These are phyloP conservation scores for Strigops habroptila DNA, from an alignment of 2,113 vertebrate species.

Conservation along the genomic window DNA sequence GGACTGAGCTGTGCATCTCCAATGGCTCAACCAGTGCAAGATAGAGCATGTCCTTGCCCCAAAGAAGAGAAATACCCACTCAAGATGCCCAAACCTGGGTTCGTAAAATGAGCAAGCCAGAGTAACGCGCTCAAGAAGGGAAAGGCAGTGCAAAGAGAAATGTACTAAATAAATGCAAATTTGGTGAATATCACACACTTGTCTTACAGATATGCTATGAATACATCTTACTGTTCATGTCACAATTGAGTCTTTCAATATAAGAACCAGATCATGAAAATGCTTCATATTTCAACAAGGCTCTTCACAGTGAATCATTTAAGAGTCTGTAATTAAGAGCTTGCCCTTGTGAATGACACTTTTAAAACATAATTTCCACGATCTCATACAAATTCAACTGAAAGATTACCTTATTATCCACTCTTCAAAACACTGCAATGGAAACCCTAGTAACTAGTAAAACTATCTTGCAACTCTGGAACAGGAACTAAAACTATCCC, in stretches of 20 bases:
- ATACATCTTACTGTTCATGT: not conserved
- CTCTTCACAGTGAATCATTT: not conserved
- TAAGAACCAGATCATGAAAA: not conserved
- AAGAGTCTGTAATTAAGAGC: not conserved
- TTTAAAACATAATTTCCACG: not conserved
- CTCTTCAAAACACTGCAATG: accelerated
- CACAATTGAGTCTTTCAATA: not conserved
- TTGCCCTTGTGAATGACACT: not conserved
- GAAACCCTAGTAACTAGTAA: not conserved
- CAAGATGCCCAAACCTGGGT: not conserved
- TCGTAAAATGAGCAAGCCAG: not conserved
- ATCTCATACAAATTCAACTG: not conserved
- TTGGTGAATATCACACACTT: not conserved
- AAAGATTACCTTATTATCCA: not conserved
- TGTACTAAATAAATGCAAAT: not conserved
- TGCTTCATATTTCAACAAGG: not conserved
- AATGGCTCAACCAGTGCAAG: not conserved
- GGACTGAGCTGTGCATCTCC: not conserved
- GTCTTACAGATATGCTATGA: not conserved
- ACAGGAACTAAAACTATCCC: not conserved
- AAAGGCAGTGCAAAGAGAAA: not conserved
- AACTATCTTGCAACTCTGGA: not conserved
- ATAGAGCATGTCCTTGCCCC: not conserved
- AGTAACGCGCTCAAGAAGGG: not conserved
- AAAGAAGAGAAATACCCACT: not conserved